Evolutionary conservation across 2,113 vertebrate species (phyloP), one percentile per base, ranked within the genome.

Genomic region (Meriones unguiculatus): DNA sequence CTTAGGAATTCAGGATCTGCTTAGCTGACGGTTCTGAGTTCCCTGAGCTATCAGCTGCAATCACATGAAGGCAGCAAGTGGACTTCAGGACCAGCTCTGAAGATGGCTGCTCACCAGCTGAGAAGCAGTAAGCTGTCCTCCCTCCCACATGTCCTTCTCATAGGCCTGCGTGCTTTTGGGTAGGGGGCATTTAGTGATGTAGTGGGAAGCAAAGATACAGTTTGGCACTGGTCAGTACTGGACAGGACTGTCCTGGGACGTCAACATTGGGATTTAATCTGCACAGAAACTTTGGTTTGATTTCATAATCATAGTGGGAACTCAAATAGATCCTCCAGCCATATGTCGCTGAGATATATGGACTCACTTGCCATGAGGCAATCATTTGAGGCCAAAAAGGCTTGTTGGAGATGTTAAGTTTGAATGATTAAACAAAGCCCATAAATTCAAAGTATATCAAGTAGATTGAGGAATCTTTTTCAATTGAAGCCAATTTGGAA

Each of bases 391-490:
- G 32, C 32, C 72, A 73, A 54, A 86, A 94, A 81, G 46, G 13
- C 80, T 96, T 88, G 41, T 46, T 91, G 18, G 91, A 86, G 78
- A 41, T 76, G 35, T 28, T 76, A 87, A 94, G 6, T 75, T 82
- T 86, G 18, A 77, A 92, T 46, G 7, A 94, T 91, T 93, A 78
- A 94, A 86, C 50, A 91, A 96, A 94, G 38, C 2, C 12, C 50
- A 95, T 80, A 87, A 97, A 93, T 90, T 87, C 38, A 95, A 93
- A 87, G 22, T 35, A 13, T 93, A 52, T 84, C 30, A 93, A 93
- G 72, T 85, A 82, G 64, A 96, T 77, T 89, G 20, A 93, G 92
- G 65, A 95, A 72, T 59, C 84, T 81, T 94, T 93, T 94, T 87
- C 32, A 85, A 0, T n/a, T 97, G 38, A 93, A 95, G 46, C 18